Evolutionary conservation across 2,888 invertebrate genomes (phyloP), one percentile per base, ranked within the genome.

Genomic region (Drosophila multiciliata): DNA sequence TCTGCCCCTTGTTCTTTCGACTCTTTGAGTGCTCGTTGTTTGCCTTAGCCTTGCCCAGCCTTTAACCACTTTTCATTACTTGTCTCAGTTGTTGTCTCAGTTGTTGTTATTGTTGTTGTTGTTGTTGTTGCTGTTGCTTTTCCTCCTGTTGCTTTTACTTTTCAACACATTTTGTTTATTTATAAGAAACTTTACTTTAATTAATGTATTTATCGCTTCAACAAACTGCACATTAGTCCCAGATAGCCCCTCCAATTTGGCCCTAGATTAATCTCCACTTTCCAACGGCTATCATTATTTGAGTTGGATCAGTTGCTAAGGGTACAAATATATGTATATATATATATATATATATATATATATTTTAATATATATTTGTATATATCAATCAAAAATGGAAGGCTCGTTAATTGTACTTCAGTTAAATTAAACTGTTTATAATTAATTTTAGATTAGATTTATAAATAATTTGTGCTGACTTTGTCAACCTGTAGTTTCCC

Each of bases 191-290:
- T 90, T 81, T 84, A 83, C 79, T 90, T 87, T 88, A 90, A 90
- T 87, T 87, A 90, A 90, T 90, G 83, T 90, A 88, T 90, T 87
- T 87, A 87, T 88, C 89, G 86, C 90, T 78, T 72, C 86, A 90
- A 87, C 86, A 83, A 87, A 64, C 86, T 70, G 78, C 72, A 87
- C 75, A 89, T 76, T 82, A 89, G 80, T 85, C 80, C 78, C 55
- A 63, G 72, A 66, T 60, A 66, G 54, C 29, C 40, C 12, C 32
- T 29, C 40, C 35, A 35, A 8, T 54, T 23, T 3, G 35, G 17
- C 38, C 20, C 20, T 29, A 26, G n/a, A 8, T 23, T 35, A 23
- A 35, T 48, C n/a, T 26, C 23, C 26, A n/a, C 8, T 26, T 17
- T 45, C 4, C 45, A 11, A 17, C 7, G 33, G 23, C 17, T 58